Base-by-base conservation (phyloP, 2,797 vertebrate genomes). In the Sphaeramia orbicularis region DNA sequence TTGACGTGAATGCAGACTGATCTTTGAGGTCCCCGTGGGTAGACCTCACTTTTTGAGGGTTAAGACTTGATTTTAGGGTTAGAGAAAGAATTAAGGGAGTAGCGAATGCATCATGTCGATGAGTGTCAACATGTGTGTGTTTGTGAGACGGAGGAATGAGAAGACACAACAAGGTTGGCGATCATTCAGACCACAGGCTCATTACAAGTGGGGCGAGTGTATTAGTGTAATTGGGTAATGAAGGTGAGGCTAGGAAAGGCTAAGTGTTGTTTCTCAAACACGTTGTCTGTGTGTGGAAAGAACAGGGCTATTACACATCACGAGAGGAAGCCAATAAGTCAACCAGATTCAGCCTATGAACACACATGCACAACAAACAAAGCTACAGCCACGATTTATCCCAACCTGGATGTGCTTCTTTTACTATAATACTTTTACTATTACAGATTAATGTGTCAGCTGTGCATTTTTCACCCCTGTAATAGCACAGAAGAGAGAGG, bases 181-280 rank as follows among this genome's bases (percentile, higher is more conserved):
- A 80, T 86, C 62, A 18, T 77, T 85, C 85, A 83, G 87, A 89
- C 86, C 88, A 89, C 90, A 90, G 82, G 84, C 52, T 85, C 80
- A 81, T 90, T 87, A 87, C 65, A 80, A 80, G 84, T 68, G 80
- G 50, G 56, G 62, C 32, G 54, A 80, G 75, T 77, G 44, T 80
- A 81, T 84, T 84, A 88, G 65, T 68, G 59, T 87, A 86, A 90
- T 89, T 85, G 76, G 68, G 81, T 88, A 87, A 85, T 89, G 72
- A 87, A 83, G 80, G 84, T 83, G 80, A 78, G 52, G 56, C 61
- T 43, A 15, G 70, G 47, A 74, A 72, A 48, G 50, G 63, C 57
- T 49, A 56, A 67, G 40, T 68, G 67, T 60, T 86, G 55, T 83
- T 78, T 74, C 51, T 78, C 45, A 73, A 78, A 73, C 65, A 69